Conservation (phyloP, 2,113 vertebrate genomes). For the Lamprologus sp. region DNA sequence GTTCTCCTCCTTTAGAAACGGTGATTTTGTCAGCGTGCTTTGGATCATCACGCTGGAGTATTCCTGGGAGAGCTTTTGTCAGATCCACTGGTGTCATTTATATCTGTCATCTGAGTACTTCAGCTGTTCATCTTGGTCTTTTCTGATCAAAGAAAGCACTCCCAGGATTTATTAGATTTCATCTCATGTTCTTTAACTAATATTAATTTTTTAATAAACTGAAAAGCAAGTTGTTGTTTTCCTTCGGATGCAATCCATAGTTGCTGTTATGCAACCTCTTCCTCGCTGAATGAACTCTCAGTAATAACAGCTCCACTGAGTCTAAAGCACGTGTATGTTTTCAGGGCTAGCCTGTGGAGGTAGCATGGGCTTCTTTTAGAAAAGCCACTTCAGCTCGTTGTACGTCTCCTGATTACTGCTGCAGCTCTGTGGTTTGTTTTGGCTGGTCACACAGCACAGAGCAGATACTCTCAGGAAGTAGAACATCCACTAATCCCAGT, state of each 20-base stretch:
- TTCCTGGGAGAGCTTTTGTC: not conserved
- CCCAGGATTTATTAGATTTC: rapidly evolving
- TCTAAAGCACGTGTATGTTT: not conserved
- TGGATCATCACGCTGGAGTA: not conserved
- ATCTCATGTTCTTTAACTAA: not conserved
- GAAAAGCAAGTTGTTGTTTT: not conserved
- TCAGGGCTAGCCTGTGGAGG: not conserved
- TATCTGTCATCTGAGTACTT: not conserved
- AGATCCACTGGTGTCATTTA: not conserved
- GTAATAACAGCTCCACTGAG: not conserved
- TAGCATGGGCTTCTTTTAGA: not conserved
- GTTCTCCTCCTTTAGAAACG: not conserved
- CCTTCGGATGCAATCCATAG: not conserved
- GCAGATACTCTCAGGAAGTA: not conserved
- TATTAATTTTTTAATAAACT: rapidly evolving
- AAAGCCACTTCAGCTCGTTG: not conserved
- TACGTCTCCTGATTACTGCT: not conserved
- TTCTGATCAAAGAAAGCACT: not conserved
- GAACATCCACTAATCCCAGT: not conserved
- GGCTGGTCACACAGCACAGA: not conserved
- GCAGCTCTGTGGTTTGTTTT: not conserved
- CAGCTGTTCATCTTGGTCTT: not conserved
- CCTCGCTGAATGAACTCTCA: not conserved
- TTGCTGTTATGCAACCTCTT: not conserved
- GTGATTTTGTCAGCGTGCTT: not conserved